Conservation (phyloP, 1,140 invertebrate genomes). For the Dendroctonus ponderosae region DNA sequence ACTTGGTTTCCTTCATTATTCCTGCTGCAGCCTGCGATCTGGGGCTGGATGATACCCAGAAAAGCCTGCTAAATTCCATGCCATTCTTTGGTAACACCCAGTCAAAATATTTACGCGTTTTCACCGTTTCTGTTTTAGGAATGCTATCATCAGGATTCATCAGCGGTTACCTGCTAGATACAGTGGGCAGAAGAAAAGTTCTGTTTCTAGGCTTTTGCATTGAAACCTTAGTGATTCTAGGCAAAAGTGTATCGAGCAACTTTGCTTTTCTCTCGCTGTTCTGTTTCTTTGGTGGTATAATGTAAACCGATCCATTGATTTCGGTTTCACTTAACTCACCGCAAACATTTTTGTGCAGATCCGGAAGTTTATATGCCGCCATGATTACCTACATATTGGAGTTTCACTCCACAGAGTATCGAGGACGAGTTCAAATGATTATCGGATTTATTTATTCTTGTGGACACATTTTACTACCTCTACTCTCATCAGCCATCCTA, state of each 20-base stretch:
- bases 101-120: neutral
- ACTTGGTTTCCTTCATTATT: conserved; percentile 66
- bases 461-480: conserved; percentile 51
- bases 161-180: conserved; percentile 81
- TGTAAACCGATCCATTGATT: conserved; percentile 58
- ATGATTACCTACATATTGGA: conserved; percentile 68
- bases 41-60: conserved; percentile 60
- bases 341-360: conserved; percentile 50
- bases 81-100: conserved; percentile 60
- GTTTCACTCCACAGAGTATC: conserved; percentile 61
- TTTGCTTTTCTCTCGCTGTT: conserved; percentile 67
- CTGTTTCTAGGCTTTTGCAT: conserved; percentile 70
- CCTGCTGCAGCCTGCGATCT: conserved; percentile 72
- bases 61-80: conserved; percentile 66
- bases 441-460: conserved; percentile 61
- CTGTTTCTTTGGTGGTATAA: conserved; percentile 74
- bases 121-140: conserved; percentile 5
- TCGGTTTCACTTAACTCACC: too few relatives aligned
- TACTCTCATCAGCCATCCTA: conserved; percentile 37
- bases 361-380: conserved; percentile 70
- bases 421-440: conserved; percentile 62
- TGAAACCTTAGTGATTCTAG: conserved; percentile 66
- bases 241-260: conserved; percentile 67
- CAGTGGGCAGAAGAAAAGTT: conserved; percentile 67
- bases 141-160: conserved; percentile 79